These are phyloP conservation scores for Eospalax fontanierii DNA, from an alignment of 2,797 vertebrate genomes.

Conservation along the genomic window DNA sequence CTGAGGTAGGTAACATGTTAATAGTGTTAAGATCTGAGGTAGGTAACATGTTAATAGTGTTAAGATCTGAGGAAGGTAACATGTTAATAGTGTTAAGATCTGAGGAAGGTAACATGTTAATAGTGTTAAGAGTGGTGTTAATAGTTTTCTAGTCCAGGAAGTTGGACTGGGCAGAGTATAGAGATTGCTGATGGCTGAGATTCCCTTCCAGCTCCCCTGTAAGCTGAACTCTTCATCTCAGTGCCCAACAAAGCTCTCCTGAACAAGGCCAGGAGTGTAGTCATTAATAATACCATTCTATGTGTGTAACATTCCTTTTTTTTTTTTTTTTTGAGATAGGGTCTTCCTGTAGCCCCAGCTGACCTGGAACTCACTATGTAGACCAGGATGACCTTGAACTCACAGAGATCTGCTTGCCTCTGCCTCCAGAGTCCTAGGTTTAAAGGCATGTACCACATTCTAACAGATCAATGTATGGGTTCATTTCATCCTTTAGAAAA, in stretches of 20 bases:
- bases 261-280: neutral
- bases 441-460: neutral
- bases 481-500: slow-evolving; percentile 16
- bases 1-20: no score
- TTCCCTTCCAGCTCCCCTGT: neutral
- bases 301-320: neutral
- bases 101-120: no score
- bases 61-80: no score
- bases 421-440: neutral
- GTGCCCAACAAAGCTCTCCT: neutral
- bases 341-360: no score
- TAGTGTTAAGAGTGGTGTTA: no score
- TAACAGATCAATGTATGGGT: neutral
- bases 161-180: neutral
- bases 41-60: no score
- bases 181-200: neutral
- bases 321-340: no score
- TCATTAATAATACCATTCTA: neutral
- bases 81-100: no score
- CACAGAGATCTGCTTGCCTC: neutral
- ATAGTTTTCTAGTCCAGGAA: neutral
- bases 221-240: neutral
- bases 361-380: no score
- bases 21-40: no score
- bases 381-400: no score